Percentiles rank a stretch among this genome's conserved stretches.
These are phyloP conservation scores for Gerris buenoi DNA, from an alignment of 1,140 invertebrate genomes.

Conservation along the genomic window DNA sequence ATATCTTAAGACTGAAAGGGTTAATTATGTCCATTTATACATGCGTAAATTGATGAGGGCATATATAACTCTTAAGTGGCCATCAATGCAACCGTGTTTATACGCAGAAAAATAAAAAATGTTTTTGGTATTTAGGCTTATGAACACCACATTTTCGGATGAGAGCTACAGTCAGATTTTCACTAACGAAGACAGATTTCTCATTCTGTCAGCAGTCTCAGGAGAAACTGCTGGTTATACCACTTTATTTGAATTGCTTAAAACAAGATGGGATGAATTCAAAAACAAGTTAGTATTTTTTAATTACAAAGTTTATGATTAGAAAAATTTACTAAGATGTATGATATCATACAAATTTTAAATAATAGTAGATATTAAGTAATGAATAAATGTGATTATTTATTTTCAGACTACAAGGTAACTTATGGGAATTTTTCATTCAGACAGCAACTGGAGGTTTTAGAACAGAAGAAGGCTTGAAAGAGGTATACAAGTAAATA, in stretches of 20 bases:
- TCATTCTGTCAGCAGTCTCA: conserved; percentile 54
- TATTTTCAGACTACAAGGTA: conserved; percentile 40
- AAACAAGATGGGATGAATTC: conserved; percentile 45
- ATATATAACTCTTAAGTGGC: no score
- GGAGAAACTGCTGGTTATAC: conserved; percentile 47
- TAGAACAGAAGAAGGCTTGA: conserved; percentile 49
- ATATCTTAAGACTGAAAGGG: no score
- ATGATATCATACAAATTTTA: no score
- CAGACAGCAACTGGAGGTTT: conserved; percentile 51
- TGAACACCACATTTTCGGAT: conserved; percentile 48
- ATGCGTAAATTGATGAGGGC: no score
- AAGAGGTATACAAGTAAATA: no score
- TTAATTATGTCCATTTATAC: no score
- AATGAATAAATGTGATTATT: not conserved
- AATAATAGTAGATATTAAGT: no score
- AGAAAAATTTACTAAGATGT: no score
- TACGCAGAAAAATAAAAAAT: no score
- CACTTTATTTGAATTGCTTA: conserved; percentile 49
- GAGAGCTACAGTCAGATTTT: conserved; percentile 42
- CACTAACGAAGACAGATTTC: conserved; percentile 50
- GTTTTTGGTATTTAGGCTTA: conserved; percentile 30
- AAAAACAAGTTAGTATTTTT: conserved; percentile 43
- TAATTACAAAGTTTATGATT: no score
- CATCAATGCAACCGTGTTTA: no score
- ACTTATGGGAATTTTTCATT: conserved; percentile 54